These are phyloP conservation scores for Umimayanthus chanpuru DNA, from an alignment of 92 coral and sea anemone genomes.

Conservation along the genomic window DNA sequence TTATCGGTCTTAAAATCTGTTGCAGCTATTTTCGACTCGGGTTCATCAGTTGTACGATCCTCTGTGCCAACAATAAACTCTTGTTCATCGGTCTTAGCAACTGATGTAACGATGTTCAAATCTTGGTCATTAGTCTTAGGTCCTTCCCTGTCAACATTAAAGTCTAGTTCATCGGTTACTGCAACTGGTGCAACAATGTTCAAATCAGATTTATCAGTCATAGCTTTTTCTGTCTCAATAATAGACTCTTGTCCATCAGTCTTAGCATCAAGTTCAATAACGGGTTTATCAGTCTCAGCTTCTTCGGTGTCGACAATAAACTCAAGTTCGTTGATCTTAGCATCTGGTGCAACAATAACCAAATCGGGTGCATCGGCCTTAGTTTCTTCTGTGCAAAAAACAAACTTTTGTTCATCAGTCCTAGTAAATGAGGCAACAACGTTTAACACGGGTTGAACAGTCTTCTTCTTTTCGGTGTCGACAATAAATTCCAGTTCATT, in stretches of 20 bases:
- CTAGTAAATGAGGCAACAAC: not conserved
- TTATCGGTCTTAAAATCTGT: not conserved
- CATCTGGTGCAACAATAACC: not conserved
- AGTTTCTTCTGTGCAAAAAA: too few relatives aligned
- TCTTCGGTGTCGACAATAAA: not conserved
- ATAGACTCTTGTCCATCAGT: not conserved
- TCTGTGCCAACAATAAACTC: not conserved
- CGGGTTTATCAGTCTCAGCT: not conserved
- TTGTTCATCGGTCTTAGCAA: not conserved
- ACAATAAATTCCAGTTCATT: not conserved
- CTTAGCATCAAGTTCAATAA: not conserved
- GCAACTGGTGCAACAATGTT: not conserved
- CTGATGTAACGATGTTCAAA: not conserved
- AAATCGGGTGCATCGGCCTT: not conserved
- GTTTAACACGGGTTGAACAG: not conserved
- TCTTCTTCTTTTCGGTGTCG: too few relatives aligned
- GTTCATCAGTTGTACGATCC: not conserved
- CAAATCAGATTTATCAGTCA: not conserved
- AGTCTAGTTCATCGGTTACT: not conserved
- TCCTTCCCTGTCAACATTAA: not conserved
- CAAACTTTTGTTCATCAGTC: not conserved
- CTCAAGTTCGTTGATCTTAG: not conserved
- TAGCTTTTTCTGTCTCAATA: not conserved
- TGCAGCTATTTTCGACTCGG: not conserved
- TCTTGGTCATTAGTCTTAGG: not conserved